Conservation (phyloP, 2,888 invertebrate genomes). For the Oasisia sp. region DNA sequence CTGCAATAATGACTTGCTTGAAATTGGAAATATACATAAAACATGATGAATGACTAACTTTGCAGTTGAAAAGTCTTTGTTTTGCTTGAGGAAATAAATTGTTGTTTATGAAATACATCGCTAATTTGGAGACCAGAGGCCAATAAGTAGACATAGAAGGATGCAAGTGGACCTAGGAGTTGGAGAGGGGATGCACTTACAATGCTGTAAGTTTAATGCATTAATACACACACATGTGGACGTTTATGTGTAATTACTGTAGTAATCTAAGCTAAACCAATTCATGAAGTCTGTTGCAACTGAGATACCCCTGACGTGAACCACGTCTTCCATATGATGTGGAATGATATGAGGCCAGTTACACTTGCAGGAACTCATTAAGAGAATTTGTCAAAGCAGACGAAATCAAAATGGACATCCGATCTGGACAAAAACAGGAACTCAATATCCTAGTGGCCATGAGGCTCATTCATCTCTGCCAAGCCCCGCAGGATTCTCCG, state of each 20-base stretch:
- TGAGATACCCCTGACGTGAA: not conserved
- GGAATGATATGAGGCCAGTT: not conserved
- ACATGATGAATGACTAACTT: too few species aligned
- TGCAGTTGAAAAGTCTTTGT: too few species aligned
- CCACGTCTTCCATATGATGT: not conserved
- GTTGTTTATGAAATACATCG: too few species aligned
- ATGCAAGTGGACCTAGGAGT: too few species aligned
- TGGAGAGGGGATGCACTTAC: too few species aligned
- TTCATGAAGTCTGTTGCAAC: not conserved
- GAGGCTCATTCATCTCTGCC: not conserved
- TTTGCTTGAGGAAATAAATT: too few species aligned
- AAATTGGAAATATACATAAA: too few species aligned
- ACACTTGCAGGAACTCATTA: not conserved
- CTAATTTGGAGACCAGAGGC: too few species aligned
- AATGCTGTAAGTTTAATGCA: too few species aligned
- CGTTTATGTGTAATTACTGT: not conserved
- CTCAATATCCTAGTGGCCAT: not conserved
- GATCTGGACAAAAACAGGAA: not conserved
- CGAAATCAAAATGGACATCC: not conserved
- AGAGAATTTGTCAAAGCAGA: not conserved
- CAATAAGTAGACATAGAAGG: too few species aligned
- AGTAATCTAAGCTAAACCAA: not conserved
- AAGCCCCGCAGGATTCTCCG: not conserved
- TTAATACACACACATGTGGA: not conserved
- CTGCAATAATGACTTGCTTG: too few species aligned